Evolutionary conservation across 2,888 invertebrate genomes (phyloP).

Genomic region (Oscheius sp.): DNA sequence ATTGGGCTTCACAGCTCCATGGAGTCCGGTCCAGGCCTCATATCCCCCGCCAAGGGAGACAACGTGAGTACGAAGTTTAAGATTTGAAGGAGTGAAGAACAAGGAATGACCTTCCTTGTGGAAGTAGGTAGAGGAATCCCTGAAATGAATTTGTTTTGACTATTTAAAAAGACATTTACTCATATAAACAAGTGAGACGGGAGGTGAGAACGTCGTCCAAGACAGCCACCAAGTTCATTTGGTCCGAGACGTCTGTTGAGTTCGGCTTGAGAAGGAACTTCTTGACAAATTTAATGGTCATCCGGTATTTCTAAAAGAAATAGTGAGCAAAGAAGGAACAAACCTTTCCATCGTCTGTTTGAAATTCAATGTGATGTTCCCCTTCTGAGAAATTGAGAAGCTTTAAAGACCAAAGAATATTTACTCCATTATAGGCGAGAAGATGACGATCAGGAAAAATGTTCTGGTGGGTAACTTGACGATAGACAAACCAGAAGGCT

Average conservation of each 20-base stretch:
- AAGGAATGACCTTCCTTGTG: not conserved
- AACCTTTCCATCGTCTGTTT: not conserved
- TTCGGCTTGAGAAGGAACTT: not conserved
- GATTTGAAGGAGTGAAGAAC: not conserved
- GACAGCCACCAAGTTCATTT: not conserved
- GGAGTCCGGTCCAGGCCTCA: constrained; percentile 28
- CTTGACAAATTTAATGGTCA: not conserved
- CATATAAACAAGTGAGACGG: not conserved
- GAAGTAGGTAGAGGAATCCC: not conserved
- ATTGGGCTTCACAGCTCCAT: constrained; percentile 26
- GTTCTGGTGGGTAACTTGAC: not conserved
- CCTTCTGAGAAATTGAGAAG: not conserved
- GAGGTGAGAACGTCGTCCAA: not conserved
- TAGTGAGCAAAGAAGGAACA: not conserved
- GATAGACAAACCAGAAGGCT: constrained; percentile 15
- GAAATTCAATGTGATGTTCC: not conserved
- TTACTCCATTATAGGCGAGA: constrained; percentile 31
- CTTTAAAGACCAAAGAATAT: constrained; percentile 12
- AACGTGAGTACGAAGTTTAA: not conserved
- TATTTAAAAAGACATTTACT: not conserved
- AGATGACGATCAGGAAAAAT: not conserved
- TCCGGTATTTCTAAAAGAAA: not conserved
- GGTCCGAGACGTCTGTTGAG: not conserved
- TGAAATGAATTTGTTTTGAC: not conserved
- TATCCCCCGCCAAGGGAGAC: not conserved